phyloP scores from a whole-genome alignment of 23 tunicate genomes.

The Trididemnum clinides region DNA sequence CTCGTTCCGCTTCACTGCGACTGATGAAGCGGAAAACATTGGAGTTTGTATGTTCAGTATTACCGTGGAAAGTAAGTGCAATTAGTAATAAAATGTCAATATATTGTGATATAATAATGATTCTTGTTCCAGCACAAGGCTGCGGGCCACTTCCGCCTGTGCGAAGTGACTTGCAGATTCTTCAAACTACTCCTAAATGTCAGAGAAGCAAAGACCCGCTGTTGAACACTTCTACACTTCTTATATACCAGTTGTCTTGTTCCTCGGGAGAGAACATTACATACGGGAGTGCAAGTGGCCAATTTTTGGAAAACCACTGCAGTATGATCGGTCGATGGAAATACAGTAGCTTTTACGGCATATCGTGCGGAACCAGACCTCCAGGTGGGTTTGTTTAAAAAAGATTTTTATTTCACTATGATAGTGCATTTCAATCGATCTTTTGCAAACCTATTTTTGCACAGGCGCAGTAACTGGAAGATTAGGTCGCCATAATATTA shows the following conservation, averaged over 20 bases:
- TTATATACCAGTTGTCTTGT: neutral
- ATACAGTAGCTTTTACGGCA: slow-evolving; percentile 15
- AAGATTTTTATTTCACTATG: too few relatives aligned
- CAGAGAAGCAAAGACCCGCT: neutral
- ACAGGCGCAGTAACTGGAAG: too few relatives aligned
- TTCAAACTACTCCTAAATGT: neutral
- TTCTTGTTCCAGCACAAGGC: neutral
- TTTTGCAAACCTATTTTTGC: too few relatives aligned
- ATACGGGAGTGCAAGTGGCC: neutral
- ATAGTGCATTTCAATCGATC: too few relatives aligned
- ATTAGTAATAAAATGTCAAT: neutral
- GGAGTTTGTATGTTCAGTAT: slow-evolving; percentile 24
- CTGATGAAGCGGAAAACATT: slow-evolving; percentile 29
- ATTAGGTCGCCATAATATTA: too few relatives aligned
- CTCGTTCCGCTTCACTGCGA: slow-evolving; percentile 33
- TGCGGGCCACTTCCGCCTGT: neutral
- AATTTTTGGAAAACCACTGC: slow-evolving; percentile 8
- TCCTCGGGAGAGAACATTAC: neutral
- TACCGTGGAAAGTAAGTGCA: neutral
- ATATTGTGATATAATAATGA: neutral
- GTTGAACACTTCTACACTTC: neutral
- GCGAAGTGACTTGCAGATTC: neutral
- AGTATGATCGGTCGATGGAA: slow-evolving; percentile 1
- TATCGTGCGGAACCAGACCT: neutral
- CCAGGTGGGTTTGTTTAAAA: slow-evolving; percentile 5